These are phyloP conservation scores for Apodemus sylvaticus DNA, from an alignment of 2,113 vertebrate genomes.

Conservation along the genomic window DNA sequence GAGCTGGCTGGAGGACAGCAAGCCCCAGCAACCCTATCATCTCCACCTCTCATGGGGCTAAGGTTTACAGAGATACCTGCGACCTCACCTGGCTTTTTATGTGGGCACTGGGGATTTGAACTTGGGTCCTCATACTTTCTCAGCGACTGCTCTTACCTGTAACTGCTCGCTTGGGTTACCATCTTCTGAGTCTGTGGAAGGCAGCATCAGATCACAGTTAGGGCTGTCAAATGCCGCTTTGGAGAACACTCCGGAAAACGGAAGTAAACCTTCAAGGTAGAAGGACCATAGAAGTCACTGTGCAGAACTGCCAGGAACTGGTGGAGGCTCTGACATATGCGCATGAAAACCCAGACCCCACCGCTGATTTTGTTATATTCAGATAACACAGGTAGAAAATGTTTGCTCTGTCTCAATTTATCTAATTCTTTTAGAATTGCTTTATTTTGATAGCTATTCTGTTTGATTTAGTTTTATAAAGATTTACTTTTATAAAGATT, in stretches of 20 bases:
- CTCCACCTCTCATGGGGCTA: background rate
- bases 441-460: background rate
- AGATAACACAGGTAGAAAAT: too few species aligned
- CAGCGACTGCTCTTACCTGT: too few species aligned
- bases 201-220: background rate
- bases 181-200: too few species aligned
- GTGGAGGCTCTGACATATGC: background rate
- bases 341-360: background rate
- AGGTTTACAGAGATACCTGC: background rate
- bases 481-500: conserved; percentile 6
- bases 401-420: background rate
- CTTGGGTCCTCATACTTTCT: background rate
- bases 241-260: background rate
- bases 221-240: background rate
- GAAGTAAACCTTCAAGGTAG: background rate
- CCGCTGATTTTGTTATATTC: background rate
- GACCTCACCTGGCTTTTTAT: background rate
- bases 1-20: background rate
- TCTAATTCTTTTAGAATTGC: background rate
- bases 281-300: background rate
- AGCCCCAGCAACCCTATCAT: background rate
- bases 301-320: too few species aligned
- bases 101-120: background rate
- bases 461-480: background rate
- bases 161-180: background rate